Evolutionary conservation across 2,113 vertebrate genomes (phyloP).

Genomic region (Gopherus evgoodei): DNA sequence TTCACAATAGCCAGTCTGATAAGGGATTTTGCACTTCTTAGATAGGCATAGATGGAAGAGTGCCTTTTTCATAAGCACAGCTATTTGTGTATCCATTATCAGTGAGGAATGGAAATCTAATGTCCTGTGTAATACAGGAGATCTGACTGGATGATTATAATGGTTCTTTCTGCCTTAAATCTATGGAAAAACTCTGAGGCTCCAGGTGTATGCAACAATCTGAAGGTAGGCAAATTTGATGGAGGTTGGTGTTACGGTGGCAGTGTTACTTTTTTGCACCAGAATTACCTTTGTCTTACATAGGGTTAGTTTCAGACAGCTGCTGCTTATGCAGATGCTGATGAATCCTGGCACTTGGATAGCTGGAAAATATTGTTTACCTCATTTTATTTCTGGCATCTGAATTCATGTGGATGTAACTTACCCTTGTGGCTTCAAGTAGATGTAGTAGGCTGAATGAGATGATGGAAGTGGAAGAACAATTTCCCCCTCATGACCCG

Average conservation of each 20-base stretch:
- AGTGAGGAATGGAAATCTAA: background rate
- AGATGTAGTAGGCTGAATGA: background rate
- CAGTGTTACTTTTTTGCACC: background rate
- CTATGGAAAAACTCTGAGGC: background rate
- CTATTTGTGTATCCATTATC: background rate
- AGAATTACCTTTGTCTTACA: background rate
- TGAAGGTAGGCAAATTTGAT: background rate
- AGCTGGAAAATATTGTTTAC: background rate
- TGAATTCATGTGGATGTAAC: background rate
- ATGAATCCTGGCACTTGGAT: background rate
- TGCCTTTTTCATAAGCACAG: background rate
- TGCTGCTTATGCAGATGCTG: background rate
- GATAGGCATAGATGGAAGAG: background rate
- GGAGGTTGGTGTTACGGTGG: background rate
- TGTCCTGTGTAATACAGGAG: background rate
- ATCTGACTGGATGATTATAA: background rate
- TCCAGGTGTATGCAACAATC: background rate
- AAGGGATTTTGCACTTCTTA: background rate
- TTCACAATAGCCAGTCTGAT: background rate
- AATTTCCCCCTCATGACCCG: background rate
- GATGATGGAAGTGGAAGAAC: background rate
- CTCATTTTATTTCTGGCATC: background rate
- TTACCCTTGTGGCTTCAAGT: background rate
- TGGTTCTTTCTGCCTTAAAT: background rate
- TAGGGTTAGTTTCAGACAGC: rapidly evolving